Conservation (phyloP, 1,140 invertebrate genomes). For the Drosophila trapezifrons region DNA sequence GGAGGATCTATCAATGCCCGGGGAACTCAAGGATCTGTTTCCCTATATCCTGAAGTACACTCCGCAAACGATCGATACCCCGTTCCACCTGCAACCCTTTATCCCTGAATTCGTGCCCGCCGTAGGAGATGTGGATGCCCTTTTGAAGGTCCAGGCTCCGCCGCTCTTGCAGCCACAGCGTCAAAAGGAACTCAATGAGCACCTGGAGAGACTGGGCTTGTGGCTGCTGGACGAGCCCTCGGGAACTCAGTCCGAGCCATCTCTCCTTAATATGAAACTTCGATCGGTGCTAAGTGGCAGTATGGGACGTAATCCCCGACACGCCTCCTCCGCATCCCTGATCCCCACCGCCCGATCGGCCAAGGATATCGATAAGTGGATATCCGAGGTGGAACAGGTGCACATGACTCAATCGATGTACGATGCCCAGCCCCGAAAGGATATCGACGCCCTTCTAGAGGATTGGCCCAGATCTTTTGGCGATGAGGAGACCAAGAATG, state of each 20-base stretch:
- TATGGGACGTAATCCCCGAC: slow-evolving; percentile 40
- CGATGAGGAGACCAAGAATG: slow-evolving; percentile 91
- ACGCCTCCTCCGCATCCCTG: slow-evolving; percentile 55
- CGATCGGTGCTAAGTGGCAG: slow-evolving; percentile 90
- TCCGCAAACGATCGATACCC: slow-evolving; percentile 95
- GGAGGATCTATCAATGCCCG: slow-evolving; percentile 91
- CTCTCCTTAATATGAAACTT: slow-evolving; percentile 96
- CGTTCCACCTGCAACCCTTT: slow-evolving; percentile 96
- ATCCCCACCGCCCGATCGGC: slow-evolving; percentile 69
- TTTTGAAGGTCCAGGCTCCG: slow-evolving; percentile 95
- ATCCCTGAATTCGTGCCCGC: slow-evolving; percentile 98
- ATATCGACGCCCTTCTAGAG: slow-evolving; percentile 96
- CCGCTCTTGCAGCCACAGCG: slow-evolving; percentile 88
- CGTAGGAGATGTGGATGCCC: slow-evolving; percentile 99
- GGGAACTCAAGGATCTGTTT: slow-evolving; percentile 96
- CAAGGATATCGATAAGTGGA: slow-evolving; percentile 84
- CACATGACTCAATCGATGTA: slow-evolving; percentile 76
- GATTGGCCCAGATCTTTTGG: slow-evolving; percentile 97
- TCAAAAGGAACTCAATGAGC: slow-evolving; percentile 67
- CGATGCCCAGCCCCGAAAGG: slow-evolving; percentile 92
- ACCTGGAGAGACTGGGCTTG: slow-evolving; percentile 88
- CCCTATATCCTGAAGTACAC: slow-evolving; percentile 97
- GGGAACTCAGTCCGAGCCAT: slow-evolving; percentile 96
- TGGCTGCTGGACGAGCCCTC: slow-evolving; percentile 97
- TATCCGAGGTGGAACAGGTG: slow-evolving; percentile 77